A percentile compares a stretch with the other conserved stretches of the same genome.
Evolutionary conservation across 2,888 invertebrate species (phyloP).

Genomic region (Calameuta idolon): DNA sequence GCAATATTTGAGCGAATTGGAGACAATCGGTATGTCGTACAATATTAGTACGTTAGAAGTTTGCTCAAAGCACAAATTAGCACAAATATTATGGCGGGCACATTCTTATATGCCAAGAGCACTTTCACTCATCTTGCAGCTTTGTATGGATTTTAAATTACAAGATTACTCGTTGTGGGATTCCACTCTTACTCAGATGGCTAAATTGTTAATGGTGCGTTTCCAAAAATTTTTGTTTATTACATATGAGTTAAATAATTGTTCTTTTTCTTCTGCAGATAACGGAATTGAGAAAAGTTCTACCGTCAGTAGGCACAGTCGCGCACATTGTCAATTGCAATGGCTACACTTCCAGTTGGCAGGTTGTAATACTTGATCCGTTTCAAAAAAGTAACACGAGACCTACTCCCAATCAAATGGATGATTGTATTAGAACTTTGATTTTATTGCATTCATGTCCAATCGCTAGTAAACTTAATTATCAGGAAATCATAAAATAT

Average conservation of each 20-base stretch:
- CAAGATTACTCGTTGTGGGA: slow-evolving; percentile 49
- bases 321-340: slow-evolving; percentile 42
- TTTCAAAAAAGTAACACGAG: slow-evolving; percentile 46
- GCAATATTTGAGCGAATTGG: slow-evolving; percentile 58
- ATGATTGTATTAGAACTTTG: slow-evolving; percentile 48
- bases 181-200: slow-evolving; percentile 46
- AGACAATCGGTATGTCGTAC: slow-evolving; percentile 58
- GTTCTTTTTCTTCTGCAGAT: slow-evolving; percentile 35
- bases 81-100: slow-evolving; percentile 46
- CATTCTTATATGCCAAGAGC: slow-evolving; percentile 42
- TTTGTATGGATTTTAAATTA: slow-evolving; percentile 54
- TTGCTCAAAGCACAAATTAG: slow-evolving; percentile 49
- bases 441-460: slow-evolving; percentile 54
- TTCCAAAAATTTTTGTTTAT: background rate
- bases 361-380: slow-evolving; percentile 46
- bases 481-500: slow-evolving; percentile 39
- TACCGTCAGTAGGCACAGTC: slow-evolving; percentile 43
- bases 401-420: slow-evolving; percentile 41
- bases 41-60: slow-evolving; percentile 52
- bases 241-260: background rate
- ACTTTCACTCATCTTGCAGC: slow-evolving; percentile 47
- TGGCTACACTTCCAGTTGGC: slow-evolving; percentile 55
- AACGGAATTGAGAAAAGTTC: slow-evolving; percentile 46
- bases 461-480: slow-evolving; percentile 45
- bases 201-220: slow-evolving; percentile 48